Conservation (phyloP, 2,797 vertebrate species). For the Poecilia gillii region DNA sequence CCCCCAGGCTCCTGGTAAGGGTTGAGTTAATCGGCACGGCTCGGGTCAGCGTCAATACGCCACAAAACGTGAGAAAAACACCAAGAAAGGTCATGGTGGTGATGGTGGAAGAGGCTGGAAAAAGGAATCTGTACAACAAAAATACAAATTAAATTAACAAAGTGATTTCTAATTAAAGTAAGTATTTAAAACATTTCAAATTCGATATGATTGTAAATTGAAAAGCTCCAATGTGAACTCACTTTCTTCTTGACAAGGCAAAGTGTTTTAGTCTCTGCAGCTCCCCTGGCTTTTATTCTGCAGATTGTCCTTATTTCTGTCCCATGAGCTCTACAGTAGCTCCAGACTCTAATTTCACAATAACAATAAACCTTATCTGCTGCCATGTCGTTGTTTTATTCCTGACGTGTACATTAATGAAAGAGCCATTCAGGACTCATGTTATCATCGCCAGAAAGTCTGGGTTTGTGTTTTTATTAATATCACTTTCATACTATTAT, state of each 20-base stretch:
- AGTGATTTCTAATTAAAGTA: not conserved
- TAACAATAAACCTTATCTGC: conserved; percentile 2
- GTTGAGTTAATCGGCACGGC: fast-evolving
- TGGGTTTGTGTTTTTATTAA: conserved; percentile 4
- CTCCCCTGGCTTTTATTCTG: conserved; percentile 21
- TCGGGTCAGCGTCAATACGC: not conserved
- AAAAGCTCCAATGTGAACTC: conserved; percentile 1
- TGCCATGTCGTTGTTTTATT: not conserved
- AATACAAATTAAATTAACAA: not conserved
- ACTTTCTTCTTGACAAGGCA: conserved; percentile 14
- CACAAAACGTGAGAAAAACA: not conserved
- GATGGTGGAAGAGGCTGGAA: not conserved
- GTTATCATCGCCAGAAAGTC: not conserved
- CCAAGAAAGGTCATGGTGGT: conserved; percentile 1
- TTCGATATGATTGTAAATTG: not conserved
- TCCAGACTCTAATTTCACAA: not conserved
- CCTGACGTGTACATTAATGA: not conserved
- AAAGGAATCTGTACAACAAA: not conserved
- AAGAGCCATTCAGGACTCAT: not conserved
- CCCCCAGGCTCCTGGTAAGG: not conserved
- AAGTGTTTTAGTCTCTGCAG: not conserved
- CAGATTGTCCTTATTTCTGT: not conserved
- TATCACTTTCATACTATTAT: conserved; percentile 1
- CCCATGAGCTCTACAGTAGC: not conserved
- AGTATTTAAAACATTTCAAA: not conserved